phyloP scores from a whole-genome alignment of 2,113 vertebrate genomes.

The Rhynchomys soricoides region DNA sequence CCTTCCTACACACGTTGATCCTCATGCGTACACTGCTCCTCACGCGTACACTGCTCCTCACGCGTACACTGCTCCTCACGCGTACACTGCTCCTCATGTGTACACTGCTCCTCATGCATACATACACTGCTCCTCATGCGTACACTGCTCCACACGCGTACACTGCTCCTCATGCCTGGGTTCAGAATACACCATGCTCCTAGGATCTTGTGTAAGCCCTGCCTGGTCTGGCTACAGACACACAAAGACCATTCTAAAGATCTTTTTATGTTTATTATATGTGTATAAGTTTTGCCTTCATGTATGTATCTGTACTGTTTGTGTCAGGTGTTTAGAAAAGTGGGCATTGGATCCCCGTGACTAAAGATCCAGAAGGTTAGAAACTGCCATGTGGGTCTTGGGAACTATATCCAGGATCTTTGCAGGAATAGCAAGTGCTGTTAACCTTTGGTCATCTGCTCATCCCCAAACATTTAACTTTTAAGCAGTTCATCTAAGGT shows the following conservation, averaged over 20 bases:
- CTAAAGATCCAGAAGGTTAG: not conserved
- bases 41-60: not conserved
- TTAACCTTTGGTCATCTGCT: not conserved
- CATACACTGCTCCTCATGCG: accelerated
- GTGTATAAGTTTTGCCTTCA: not conserved
- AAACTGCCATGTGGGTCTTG: not conserved
- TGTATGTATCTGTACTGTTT: not conserved
- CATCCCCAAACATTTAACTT: not conserved
- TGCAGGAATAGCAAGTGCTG: not conserved
- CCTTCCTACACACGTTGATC: not conserved
- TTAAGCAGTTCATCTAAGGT: slow-evolving; percentile 7
- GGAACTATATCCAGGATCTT: too few relatives aligned
- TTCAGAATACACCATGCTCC: accelerated
- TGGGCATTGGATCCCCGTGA: not conserved
- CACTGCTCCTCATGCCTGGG: not conserved
- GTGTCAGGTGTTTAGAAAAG: not conserved
- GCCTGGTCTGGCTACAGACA: not conserved
- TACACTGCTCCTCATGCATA: not conserved
- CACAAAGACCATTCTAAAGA: not conserved
- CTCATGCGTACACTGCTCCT: not conserved
- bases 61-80: not conserved
- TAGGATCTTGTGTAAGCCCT: not conserved
- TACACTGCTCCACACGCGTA: too few relatives aligned
- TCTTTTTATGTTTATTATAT: not conserved
- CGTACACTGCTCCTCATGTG: accelerated